Evolutionary conservation across 1,140 invertebrate genomes (phyloP).

Genomic region (Marisa cornuarietis): DNA sequence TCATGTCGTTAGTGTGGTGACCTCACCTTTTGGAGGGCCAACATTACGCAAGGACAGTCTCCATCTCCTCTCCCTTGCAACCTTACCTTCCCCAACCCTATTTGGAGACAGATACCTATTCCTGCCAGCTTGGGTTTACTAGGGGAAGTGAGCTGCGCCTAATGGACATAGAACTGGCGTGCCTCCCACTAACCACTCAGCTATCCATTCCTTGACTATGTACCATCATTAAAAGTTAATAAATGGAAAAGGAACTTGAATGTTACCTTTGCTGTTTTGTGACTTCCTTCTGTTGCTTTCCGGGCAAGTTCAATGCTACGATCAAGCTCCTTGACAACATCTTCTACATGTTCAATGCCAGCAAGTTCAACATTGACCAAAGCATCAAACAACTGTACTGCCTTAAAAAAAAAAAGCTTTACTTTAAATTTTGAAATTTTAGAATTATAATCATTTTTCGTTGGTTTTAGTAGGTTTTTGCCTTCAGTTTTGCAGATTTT

Average conservation of each 20-base stretch:
- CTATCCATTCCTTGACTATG: too few species aligned
- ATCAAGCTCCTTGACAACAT: constrained; percentile 81
- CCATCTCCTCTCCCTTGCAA: too few species aligned
- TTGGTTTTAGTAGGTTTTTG: neutral
- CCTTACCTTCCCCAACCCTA: too few species aligned
- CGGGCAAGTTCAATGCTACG: constrained; percentile 78
- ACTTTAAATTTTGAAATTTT: neutral
- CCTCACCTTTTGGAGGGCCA: too few species aligned
- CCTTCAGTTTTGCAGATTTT: neutral
- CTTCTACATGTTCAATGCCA: constrained; percentile 78
- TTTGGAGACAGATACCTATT: too few species aligned
- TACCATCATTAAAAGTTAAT: too few species aligned
- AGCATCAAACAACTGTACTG: constrained; percentile 82
- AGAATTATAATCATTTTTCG: neutral
- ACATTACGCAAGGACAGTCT: too few species aligned
- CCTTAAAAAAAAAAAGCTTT: constrained; percentile 66
- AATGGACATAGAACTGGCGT: too few species aligned
- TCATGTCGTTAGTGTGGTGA: too few species aligned
- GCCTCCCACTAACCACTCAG: too few species aligned
- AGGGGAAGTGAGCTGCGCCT: too few species aligned
- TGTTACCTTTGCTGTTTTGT: constrained; percentile 73
- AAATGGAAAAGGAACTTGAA: neutral
- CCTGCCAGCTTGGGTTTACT: too few species aligned
- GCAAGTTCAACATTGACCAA: constrained; percentile 76
- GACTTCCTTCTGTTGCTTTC: constrained; percentile 79